Conservation (phyloP, 2,888 invertebrate species). For the Phytoseiulus persimilis region DNA sequence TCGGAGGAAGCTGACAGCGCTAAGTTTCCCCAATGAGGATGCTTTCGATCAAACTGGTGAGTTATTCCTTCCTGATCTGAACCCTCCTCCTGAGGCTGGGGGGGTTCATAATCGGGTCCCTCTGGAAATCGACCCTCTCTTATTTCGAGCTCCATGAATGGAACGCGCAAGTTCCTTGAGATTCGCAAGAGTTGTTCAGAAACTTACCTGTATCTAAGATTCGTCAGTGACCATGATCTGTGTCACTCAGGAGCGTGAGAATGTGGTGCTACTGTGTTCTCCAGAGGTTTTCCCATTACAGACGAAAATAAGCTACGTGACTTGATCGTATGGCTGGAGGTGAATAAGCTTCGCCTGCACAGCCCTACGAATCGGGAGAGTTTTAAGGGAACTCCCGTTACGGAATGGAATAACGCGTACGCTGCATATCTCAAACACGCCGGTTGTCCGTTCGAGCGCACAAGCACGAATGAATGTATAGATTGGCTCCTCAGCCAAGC, state of each 20-base stretch:
- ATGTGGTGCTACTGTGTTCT: no score
- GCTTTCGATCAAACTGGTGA: neutral
- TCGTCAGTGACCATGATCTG: no score
- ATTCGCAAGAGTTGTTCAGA: no score
- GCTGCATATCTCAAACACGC: constrained; percentile 64
- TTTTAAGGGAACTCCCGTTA: constrained; percentile 61
- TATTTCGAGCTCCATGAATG: no score
- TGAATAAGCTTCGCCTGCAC: constrained; percentile 80
- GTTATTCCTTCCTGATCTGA: neutral
- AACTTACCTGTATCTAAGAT: no score
- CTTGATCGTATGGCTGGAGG: constrained; percentile 80
- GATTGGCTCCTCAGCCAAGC: constrained; percentile 80
- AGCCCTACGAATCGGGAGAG: constrained; percentile 69
- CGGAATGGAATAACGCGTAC: constrained; percentile 65
- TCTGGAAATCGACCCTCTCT: no score
- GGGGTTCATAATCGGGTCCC: no score
- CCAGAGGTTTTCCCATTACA: constrained; percentile 49
- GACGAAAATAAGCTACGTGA: constrained; percentile 71
- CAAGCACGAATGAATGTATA: constrained; percentile 59
- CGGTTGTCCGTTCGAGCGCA: constrained; percentile 59
- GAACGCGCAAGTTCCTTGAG: no score
- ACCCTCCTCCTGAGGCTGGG: no score
- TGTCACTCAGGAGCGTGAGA: no score
- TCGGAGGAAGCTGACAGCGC: neutral
- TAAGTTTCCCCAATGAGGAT: neutral